phyloP scores from a whole-genome alignment of 1,140 invertebrate genomes.

The Ruditapes philippinarum region DNA sequence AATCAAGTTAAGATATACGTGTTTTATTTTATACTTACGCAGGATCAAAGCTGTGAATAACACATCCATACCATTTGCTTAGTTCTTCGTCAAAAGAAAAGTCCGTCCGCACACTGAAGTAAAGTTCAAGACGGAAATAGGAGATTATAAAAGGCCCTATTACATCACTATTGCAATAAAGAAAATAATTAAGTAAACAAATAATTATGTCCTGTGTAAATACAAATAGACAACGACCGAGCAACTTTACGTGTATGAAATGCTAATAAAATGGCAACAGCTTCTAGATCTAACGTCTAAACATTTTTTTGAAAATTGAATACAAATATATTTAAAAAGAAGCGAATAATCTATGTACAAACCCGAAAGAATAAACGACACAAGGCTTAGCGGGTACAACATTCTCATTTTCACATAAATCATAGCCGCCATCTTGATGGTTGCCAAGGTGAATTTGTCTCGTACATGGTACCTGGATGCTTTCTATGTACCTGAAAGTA shows the following conservation, averaged over 20 bases:
- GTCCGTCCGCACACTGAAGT: conserved; percentile 35
- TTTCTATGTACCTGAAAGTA: conserved; percentile 41
- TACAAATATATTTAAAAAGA: too few relatives aligned
- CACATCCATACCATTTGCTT: conserved; percentile 14
- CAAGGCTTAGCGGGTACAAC: conserved; percentile 22
- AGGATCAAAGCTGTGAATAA: conserved; percentile 46
- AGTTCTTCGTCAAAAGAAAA: conserved; percentile 52
- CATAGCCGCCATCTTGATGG: conserved; percentile 42
- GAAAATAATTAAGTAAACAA: too few relatives aligned
- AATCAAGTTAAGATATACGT: too few relatives aligned
- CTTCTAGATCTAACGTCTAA: too few relatives aligned
- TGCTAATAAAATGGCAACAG: too few relatives aligned
- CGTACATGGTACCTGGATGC: conserved; percentile 32
- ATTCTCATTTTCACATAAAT: conserved; percentile 22
- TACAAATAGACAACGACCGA: too few relatives aligned
- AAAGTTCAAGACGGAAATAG: too few relatives aligned
- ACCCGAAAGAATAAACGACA: conserved; percentile 39
- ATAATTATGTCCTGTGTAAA: too few relatives aligned
- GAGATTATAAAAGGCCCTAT: too few relatives aligned
- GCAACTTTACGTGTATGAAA: too few relatives aligned
- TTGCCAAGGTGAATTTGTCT: conserved; percentile 31
- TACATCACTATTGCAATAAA: too few relatives aligned
- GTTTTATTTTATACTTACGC: conserved; percentile 57
- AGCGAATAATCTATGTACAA: neutral
- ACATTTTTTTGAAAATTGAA: too few relatives aligned